phyloP scores from a whole-genome alignment of 2,888 invertebrate species.

The Anarsia innoxiella region DNA sequence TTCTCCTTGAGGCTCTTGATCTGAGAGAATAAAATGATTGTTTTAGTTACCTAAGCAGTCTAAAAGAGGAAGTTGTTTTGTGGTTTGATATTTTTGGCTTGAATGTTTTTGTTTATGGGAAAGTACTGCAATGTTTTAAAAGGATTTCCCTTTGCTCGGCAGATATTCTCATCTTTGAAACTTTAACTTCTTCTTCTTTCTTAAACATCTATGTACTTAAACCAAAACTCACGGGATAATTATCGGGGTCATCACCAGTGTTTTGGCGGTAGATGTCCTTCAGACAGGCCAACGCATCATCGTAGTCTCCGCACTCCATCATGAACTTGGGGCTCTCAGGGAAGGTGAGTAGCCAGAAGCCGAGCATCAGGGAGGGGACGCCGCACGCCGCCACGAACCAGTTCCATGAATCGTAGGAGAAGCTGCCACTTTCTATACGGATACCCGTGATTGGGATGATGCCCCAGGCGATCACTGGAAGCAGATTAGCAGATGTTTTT shows the following conservation, averaged over 20 bases:
- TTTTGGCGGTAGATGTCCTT: conserved; percentile 81
- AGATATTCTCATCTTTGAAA: no score
- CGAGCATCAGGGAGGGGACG: conserved; percentile 80
- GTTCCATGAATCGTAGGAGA: conserved; percentile 87
- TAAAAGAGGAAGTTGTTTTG: no score
- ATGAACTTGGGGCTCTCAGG: conserved; percentile 90
- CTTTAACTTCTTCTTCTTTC: no score
- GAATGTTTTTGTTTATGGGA: no score
- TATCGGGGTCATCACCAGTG: conserved; percentile 80
- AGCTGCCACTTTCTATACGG: conserved; percentile 71
- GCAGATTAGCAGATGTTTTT: no score
- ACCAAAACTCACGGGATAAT: conserved; percentile 80
- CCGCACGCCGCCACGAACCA: conserved; percentile 85
- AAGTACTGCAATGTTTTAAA: no score
- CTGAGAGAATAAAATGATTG: no score
- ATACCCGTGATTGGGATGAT: conserved; percentile 82
- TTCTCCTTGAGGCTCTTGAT: conserved; percentile 83
- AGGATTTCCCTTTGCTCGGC: no score
- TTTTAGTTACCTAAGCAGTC: no score
- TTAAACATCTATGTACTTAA: no score
- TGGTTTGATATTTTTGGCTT: no score
- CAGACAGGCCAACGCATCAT: conserved; percentile 81
- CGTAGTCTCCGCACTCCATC: conserved; percentile 85
- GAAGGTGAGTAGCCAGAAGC: conserved; percentile 82
- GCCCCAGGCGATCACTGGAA: conserved; percentile 84